Conservation (phyloP, 2,888 invertebrate species). For the Nymphalis urticae region DNA sequence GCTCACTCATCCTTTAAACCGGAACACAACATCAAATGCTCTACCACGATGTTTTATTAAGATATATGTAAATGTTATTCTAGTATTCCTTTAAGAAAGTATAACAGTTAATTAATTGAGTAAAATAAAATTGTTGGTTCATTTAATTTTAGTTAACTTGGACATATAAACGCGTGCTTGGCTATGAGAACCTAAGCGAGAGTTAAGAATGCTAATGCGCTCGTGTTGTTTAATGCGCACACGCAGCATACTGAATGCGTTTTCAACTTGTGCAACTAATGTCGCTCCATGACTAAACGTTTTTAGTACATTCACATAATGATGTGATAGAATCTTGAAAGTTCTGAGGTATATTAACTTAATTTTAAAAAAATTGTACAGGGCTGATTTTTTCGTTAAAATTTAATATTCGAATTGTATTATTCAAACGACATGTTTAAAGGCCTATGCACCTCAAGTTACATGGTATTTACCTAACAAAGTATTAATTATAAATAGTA, state of each 20-base stretch:
- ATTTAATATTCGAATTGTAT: too few relatives aligned
- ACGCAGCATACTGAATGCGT: constrained; percentile 64
- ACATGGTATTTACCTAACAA: too few relatives aligned
- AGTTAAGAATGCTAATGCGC: constrained; percentile 74
- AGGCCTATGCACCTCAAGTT: too few relatives aligned
- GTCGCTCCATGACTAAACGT: constrained; percentile 34
- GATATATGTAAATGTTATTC: too few relatives aligned
- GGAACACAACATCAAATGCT: too few relatives aligned
- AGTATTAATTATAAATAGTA: too few relatives aligned
- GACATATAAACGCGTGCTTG: constrained; percentile 25
- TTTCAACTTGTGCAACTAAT: constrained; percentile 51
- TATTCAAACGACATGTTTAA: too few relatives aligned
- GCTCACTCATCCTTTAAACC: too few relatives aligned
- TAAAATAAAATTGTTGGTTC: constrained; percentile 10
- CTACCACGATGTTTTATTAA: too few relatives aligned
- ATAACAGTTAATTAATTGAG: background rate
- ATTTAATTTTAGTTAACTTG: constrained; percentile 16
- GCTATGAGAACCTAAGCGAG: constrained; percentile 73
- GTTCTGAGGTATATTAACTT: background rate
- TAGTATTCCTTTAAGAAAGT: too few relatives aligned
- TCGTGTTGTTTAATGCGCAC: constrained; percentile 68
- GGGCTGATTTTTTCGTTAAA: background rate
- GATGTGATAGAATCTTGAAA: constrained; percentile 7
- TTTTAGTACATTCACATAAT: constrained; percentile 14
- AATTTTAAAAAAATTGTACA: background rate